Conservation (phyloP, 2,797 vertebrate genomes). For the Miichthys miiuy region DNA sequence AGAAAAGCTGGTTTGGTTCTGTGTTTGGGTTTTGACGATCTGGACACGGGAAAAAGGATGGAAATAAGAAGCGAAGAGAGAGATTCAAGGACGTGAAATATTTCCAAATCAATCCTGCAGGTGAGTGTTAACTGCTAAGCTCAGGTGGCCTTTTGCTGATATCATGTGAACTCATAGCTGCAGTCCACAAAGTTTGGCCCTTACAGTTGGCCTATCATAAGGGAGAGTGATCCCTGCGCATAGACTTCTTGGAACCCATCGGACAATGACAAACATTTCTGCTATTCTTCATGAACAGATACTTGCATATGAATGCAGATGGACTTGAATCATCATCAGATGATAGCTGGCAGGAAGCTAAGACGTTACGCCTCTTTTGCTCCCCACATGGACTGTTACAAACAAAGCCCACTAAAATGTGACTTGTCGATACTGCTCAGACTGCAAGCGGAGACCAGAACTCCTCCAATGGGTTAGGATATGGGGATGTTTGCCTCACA, state of each 20-base stretch:
- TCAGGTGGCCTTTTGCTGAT: not conserved
- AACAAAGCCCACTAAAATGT: too few relatives aligned
- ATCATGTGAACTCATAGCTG: not conserved
- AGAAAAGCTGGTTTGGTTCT: slow-evolving; percentile 29
- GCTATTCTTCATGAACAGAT: too few relatives aligned
- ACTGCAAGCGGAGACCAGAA: too few relatives aligned
- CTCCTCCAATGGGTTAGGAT: not conserved
- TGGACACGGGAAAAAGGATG: not conserved
- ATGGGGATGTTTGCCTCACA: not conserved
- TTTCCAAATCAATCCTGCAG: slow-evolving; percentile 3
- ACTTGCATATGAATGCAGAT: too few relatives aligned
- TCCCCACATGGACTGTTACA: too few relatives aligned
- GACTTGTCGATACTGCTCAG: too few relatives aligned
- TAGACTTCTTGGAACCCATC: not conserved
- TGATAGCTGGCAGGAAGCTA: too few relatives aligned
- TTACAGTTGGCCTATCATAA: not conserved
- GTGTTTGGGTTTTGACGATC: slow-evolving; percentile 21
- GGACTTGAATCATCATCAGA: too few relatives aligned
- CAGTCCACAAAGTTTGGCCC: not conserved
- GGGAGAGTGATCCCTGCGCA: not conserved
- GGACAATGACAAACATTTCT: too few relatives aligned
- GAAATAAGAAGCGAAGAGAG: not conserved
- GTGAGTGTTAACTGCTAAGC: too few relatives aligned
- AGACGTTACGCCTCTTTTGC: too few relatives aligned
- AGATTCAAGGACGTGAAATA: not conserved